Conservation (phyloP, 2,797 vertebrate species). For the Sciurus vulgaris region DNA sequence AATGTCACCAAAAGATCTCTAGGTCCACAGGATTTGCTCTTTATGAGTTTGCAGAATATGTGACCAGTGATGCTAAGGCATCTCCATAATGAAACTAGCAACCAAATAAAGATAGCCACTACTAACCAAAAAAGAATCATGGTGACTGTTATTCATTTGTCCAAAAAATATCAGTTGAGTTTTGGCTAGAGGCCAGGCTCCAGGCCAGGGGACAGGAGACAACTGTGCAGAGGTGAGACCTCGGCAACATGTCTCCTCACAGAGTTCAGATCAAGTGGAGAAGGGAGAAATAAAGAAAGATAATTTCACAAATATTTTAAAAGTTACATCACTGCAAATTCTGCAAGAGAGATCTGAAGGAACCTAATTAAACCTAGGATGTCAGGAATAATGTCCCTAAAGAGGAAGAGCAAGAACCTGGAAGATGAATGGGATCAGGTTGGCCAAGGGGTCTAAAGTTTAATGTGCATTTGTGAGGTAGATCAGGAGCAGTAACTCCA, state of each 20-base stretch:
- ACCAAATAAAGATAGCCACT: background rate
- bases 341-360: background rate
- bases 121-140: background rate
- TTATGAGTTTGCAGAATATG: background rate
- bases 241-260: background rate
- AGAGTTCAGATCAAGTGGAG: background rate
- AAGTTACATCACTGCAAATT: background rate
- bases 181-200: background rate
- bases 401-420: background rate
- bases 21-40: background rate
- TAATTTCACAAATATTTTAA: background rate
- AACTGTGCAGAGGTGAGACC: background rate
- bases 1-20: background rate
- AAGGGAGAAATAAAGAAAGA: background rate
- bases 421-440: background rate
- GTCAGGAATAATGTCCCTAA: background rate
- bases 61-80: fast-evolving
- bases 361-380: too few species aligned
- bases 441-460: background rate
- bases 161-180: background rate
- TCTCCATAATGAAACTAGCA: background rate
- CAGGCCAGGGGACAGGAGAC: background rate
- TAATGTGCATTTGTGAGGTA: background rate
- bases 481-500: background rate
- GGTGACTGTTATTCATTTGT: background rate